Percentiles rank a stretch among this genome's conserved stretches.
Evolutionary conservation across 2,797 vertebrate species (phyloP).

Genomic region (Myoxocephalus aenaeus): DNA sequence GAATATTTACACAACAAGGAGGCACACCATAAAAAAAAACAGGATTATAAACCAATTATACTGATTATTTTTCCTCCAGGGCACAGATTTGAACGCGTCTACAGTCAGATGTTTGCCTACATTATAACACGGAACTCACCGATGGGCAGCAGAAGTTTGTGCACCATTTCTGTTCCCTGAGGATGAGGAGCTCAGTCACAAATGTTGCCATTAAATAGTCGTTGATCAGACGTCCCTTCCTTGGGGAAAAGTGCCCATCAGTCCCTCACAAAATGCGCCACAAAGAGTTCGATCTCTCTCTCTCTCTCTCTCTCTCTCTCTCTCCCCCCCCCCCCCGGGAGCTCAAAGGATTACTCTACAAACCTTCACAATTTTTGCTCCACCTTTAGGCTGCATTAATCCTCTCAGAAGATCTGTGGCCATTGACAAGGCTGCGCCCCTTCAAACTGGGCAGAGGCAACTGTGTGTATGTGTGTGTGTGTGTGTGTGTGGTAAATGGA

Average conservation of each 20-base stretch:
- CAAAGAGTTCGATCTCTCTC: constrained; percentile 19
- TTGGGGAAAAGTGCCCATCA: constrained; percentile 9
- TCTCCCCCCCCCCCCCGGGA: neutral
- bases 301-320: constrained; percentile 8
- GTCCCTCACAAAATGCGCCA: constrained; percentile 11
- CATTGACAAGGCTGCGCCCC: constrained; percentile 19
- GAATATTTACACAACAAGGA: neutral
- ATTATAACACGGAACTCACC: constrained; percentile 64
- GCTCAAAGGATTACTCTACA: constrained; percentile 69
- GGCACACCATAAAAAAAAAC: no score
- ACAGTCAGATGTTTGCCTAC: neutral
- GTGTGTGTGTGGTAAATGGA: neutral
- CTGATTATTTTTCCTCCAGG: neutral
- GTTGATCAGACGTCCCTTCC: neutral
- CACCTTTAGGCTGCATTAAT: constrained; percentile 70
- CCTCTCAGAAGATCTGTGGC: constrained; percentile 34
- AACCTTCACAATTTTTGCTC: constrained; percentile 64
- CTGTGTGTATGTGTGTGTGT: neutral
- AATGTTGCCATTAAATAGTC: constrained; percentile 46
- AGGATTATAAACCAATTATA: neutral
- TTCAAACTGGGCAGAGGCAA: constrained; percentile 8
- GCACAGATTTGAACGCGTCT: neutral
- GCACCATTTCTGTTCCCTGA: constrained; percentile 90
- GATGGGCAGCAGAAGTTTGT: constrained; percentile 73
- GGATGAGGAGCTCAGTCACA: constrained; percentile 30